Evolutionary conservation across 2,113 vertebrate genomes (phyloP), one percentile per base, ranked within the genome.

Genomic region (Tetrao urogallus): DNA sequence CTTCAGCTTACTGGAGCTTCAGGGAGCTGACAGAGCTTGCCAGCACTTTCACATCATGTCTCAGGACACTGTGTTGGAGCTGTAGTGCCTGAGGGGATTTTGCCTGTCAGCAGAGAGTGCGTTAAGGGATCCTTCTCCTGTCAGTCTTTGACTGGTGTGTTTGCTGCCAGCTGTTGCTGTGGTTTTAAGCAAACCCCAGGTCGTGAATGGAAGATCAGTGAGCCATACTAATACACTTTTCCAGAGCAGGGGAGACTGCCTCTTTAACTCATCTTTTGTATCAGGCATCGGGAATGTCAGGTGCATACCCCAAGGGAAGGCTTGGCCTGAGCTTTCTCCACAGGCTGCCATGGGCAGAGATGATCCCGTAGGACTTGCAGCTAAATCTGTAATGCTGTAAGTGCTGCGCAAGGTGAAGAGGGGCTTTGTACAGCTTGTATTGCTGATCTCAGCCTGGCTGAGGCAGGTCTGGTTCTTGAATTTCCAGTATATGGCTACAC

Each of bases 341-440:
- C 42, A 63, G 60, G 18, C 66, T 86, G 79, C 63, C 36, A 47
- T 3, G 42, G 80, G 52, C 47, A 27, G 17, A 72, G 58, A 47
- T 94, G 61, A 95, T 93, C 75, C 89, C 21, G 0, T 57, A 17
- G 21, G 60, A 45, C 40, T 92, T 56, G 4, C 10, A 5, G 22
- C 54, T 92, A 73, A 80, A 16, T 82, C 52, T 61, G 13, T 91
- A 92, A 91, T 86, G 58, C 78, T 89, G 20, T 3, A 50, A 70
- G 50, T 74, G 88, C 83, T 92, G 67, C 48, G 64, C 60, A 34
- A 70, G 27, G 82, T 67, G 82, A 85, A 63, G 14, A 1, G 63
- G 79, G 72, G n/a, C 71, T 92, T 85, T 45, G 14, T 16, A 40
- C 36, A n/a, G 30, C 45, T 89, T 5, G 15, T 89, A 10, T 19